These are phyloP conservation scores for Palythoa grandis DNA, from an alignment of 92 coral and sea anemone genomes.

Conservation along the genomic window DNA sequence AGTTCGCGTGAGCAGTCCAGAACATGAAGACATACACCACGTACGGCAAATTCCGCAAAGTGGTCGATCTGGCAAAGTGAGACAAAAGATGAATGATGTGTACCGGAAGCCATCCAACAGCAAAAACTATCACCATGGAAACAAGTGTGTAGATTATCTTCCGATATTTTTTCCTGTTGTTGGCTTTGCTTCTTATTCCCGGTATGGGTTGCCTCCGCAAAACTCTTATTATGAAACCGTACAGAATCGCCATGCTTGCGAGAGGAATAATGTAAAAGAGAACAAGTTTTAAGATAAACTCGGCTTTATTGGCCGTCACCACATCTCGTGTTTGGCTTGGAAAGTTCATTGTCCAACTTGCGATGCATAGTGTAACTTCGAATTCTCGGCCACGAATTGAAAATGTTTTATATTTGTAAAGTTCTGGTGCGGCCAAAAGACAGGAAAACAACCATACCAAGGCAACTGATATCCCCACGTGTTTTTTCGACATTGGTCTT, in stretches of 20 bases:
- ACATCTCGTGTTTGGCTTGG: neutral
- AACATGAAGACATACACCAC: conserved; percentile 30
- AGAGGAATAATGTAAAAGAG: conserved; percentile 26
- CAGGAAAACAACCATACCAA: conserved; percentile 19
- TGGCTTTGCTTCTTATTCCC: neutral
- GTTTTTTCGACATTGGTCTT: conserved; percentile 16
- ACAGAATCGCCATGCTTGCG: conserved; percentile 7
- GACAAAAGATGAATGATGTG: conserved; percentile 33
- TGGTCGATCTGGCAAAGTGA: conserved; percentile 23
- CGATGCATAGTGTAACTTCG: neutral
- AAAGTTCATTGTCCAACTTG: conserved; percentile 19
- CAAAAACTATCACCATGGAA: conserved; percentile 38
- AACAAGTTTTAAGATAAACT: conserved; percentile 8
- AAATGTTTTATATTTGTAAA: conserved; percentile 27
- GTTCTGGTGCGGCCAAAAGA: conserved; percentile 20
- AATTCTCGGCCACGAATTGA: neutral
- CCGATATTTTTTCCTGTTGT: neutral
- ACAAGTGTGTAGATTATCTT: conserved; percentile 24
- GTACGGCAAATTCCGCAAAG: neutral
- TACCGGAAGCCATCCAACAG: conserved; percentile 28
- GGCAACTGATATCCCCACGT: neutral
- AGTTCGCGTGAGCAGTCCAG: conserved; percentile 36
- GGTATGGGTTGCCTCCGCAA: neutral
- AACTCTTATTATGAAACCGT: conserved; percentile 11
- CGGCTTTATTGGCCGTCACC: neutral